Conservation (phyloP, 2,888 invertebrate genomes). For the Azorinus chamasolen region DNA sequence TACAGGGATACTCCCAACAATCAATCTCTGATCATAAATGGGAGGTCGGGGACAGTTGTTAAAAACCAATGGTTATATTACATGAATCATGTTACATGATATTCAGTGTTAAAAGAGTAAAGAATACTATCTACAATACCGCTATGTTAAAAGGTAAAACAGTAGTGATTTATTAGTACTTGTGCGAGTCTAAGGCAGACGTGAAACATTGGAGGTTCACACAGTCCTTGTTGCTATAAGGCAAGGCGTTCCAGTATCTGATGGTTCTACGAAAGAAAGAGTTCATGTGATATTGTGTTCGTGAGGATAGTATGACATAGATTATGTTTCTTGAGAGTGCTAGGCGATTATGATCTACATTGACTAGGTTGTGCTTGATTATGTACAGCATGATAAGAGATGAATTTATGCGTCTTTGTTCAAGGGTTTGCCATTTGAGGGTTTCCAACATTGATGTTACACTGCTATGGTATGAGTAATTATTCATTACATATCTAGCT, state of each 20-base stretch:
- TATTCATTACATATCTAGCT: constrained; percentile 17
- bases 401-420: constrained; percentile 6
- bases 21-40: no score
- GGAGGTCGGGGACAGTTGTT: no score
- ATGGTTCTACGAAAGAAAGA: constrained; percentile 10
- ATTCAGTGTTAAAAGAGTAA: no score
- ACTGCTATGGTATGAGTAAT: constrained; percentile 10
- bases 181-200: no score
- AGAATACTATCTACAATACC: no score
- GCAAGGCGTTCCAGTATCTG: constrained; percentile 22
- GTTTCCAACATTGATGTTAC: constrained; percentile 11
- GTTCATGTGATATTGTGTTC: constrained; percentile 15
- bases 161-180: no score
- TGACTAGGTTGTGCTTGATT: constrained; percentile 5
- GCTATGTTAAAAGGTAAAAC: no score
- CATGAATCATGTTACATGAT: no score
- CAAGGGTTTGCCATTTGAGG: constrained; percentile 11
- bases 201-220: no score
- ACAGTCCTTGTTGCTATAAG: no score
- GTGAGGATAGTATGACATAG: constrained; percentile 7
- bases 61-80: no score
- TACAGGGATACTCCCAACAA: no score
- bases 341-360: constrained; percentile 9
- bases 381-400: constrained; percentile 5
- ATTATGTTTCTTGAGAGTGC: constrained; percentile 7